These are phyloP conservation scores for Aplochiton taeniatus DNA, from an alignment of 2,797 vertebrate genomes.

Conservation along the genomic window DNA sequence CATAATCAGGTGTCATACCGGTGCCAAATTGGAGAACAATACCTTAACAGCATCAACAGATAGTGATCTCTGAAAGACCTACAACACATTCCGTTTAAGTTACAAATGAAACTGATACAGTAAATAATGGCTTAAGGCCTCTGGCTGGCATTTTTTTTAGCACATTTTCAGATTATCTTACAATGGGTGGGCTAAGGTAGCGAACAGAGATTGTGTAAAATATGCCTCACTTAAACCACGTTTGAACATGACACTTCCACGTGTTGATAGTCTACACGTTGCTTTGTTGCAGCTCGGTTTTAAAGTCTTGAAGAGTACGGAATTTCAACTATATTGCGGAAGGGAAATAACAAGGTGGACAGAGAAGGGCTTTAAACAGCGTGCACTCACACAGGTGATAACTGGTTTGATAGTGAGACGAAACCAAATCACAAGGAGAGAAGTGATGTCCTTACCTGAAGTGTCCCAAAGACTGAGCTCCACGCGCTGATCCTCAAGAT, in stretches of 20 bases:
- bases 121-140: slow-evolving; percentile 37
- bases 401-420: no score
- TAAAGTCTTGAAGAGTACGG: no score
- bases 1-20: background rate
- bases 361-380: no score
- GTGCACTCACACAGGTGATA: no score
- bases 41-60: slow-evolving; percentile 55
- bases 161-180: slow-evolving; percentile 24
- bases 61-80: slow-evolving; percentile 43
- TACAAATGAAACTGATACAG: slow-evolving; percentile 8
- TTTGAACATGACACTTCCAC: no score
- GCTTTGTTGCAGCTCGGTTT: no score
- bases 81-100: background rate
- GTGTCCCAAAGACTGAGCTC: slow-evolving; percentile 97
- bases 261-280: no score
- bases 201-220: no score
- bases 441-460: slow-evolving; percentile 80
- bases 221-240: no score
- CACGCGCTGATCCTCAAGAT: slow-evolving; percentile 90
- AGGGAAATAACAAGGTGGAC: no score
- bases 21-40: slow-evolving; percentile 38
- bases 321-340: no score
- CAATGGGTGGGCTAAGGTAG: slow-evolving; percentile 16
- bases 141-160: slow-evolving; percentile 29
- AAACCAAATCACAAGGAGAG: background rate